Conservation (phyloP, 2,797 vertebrate genomes). For the Myotis daubentonii region DNA sequence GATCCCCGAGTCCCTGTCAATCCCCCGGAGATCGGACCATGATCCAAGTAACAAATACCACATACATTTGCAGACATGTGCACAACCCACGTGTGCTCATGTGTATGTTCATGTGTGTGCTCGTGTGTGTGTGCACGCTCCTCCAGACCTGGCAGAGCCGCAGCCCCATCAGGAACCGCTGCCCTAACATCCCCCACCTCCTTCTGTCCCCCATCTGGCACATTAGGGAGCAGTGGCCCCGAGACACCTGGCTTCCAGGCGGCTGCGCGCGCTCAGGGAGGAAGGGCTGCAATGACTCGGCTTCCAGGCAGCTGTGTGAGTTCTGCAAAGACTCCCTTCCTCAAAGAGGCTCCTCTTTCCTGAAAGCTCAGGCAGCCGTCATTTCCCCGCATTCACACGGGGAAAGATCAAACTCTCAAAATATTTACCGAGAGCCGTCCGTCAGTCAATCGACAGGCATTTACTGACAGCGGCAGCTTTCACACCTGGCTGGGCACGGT, state of each 20-base stretch:
- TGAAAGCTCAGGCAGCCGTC: constrained; percentile 70
- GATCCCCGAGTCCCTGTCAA: neutral
- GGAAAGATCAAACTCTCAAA: constrained; percentile 67
- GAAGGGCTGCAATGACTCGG: constrained; percentile 53
- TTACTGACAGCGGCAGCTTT: constrained; percentile 11
- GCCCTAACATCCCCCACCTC: neutral
- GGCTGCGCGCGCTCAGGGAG: neutral
- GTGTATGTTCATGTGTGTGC: too few species aligned
- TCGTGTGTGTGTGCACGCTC: neutral
- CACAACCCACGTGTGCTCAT: too few species aligned
- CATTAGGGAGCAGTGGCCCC: neutral
- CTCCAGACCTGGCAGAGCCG: neutral
- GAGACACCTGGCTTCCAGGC: neutral
- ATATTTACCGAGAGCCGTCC: constrained; percentile 42
- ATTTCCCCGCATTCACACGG: constrained; percentile 65
- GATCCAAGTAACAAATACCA: neutral
- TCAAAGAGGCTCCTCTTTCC: constrained; percentile 73
- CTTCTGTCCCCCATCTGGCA: neutral
- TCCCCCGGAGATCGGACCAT: neutral
- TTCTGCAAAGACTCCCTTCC: constrained; percentile 75
- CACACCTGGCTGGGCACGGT: neutral
- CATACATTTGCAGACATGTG: neutral
- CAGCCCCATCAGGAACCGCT: neutral
- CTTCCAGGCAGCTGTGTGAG: constrained; percentile 77
- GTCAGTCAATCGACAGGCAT: constrained; percentile 54